Evolutionary conservation across 2,888 invertebrate species (phyloP).

Genomic region (Drosophila maculinotata): DNA sequence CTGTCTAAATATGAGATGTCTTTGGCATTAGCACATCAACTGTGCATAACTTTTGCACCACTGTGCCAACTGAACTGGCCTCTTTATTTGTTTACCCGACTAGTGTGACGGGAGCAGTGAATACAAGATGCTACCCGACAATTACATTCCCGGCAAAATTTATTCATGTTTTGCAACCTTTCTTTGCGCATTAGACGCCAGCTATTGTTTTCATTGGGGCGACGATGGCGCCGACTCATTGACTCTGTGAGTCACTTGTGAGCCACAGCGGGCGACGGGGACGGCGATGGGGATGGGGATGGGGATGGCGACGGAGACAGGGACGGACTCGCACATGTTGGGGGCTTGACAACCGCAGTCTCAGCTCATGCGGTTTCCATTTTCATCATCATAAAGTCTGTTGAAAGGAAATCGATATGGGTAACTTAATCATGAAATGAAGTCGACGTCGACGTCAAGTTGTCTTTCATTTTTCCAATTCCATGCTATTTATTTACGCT

Average conservation of each 20-base stretch:
- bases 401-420: slow-evolving; percentile 76
- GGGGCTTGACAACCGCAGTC: slow-evolving; percentile 63
- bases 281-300: neutral
- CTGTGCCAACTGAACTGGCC: slow-evolving; percentile 16
- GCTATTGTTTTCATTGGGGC: slow-evolving; percentile 65
- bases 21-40: slow-evolving; percentile 24
- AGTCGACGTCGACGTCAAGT: slow-evolving; percentile 72
- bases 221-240: slow-evolving; percentile 39
- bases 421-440: slow-evolving; percentile 76
- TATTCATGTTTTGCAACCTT: slow-evolving; percentile 67
- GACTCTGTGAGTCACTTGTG: slow-evolving; percentile 41
- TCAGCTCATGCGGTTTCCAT: slow-evolving; percentile 63
- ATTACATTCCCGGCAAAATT: slow-evolving; percentile 69
- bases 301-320: neutral
- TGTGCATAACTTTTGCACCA: slow-evolving; percentile 22
- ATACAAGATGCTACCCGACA: slow-evolving; percentile 67
- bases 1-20: slow-evolving; percentile 7
- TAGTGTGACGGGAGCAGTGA: slow-evolving; percentile 21
- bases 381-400: slow-evolving; percentile 76
- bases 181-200: slow-evolving; percentile 34
- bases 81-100: slow-evolving; percentile 62
- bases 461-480: slow-evolving; percentile 58
- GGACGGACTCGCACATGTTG: slow-evolving; percentile 16
- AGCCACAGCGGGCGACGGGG: slow-evolving; percentile 8
- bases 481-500: slow-evolving; percentile 4